Conservation (phyloP, 2,797 vertebrate species). For the Taenioides sp. region DNA sequence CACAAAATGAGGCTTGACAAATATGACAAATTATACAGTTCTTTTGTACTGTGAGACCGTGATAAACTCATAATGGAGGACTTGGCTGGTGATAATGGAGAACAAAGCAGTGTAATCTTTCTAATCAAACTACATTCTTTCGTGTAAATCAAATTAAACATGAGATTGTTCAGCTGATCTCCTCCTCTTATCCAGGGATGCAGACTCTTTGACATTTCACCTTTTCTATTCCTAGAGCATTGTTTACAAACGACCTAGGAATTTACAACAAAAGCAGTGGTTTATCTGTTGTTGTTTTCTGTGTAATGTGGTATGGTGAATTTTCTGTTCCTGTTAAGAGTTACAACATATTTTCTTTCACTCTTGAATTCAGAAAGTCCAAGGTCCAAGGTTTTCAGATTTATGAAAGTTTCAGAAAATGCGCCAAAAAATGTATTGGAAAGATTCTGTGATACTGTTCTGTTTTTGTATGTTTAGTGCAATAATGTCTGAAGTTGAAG, state of each 20-base stretch:
- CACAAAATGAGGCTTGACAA: not conserved
- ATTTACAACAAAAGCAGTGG: constrained; percentile 23
- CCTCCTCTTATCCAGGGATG: constrained; percentile 46
- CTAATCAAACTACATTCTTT: constrained; percentile 43
- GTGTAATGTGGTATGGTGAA: no score
- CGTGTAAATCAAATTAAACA: constrained; percentile 59
- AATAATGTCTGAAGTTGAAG: constrained; percentile 64
- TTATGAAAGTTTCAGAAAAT: not conserved
- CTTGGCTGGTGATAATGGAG: constrained; percentile 53
- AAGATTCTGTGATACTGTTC: not conserved
- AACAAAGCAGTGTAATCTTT: constrained; percentile 43
- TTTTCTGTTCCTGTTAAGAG: no score
- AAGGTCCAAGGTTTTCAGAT: no score
- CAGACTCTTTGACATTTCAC: constrained; percentile 32
- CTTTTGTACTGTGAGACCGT: not conserved
- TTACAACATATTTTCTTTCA: no score
- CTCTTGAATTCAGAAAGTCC: no score
- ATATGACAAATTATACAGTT: not conserved
- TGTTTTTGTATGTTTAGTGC: constrained; percentile 35
- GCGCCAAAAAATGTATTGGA: not conserved
- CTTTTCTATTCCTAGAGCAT: constrained; percentile 58
- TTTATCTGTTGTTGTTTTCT: not conserved
- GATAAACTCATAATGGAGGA: constrained; percentile 51
- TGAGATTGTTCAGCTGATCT: constrained; percentile 53
- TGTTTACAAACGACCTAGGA: constrained; percentile 37